Percentiles rank a stretch among this genome's conserved stretches.
Evolutionary conservation across 2,113 vertebrate genomes (phyloP).

Genomic region (Dipodomys spectabilis): DNA sequence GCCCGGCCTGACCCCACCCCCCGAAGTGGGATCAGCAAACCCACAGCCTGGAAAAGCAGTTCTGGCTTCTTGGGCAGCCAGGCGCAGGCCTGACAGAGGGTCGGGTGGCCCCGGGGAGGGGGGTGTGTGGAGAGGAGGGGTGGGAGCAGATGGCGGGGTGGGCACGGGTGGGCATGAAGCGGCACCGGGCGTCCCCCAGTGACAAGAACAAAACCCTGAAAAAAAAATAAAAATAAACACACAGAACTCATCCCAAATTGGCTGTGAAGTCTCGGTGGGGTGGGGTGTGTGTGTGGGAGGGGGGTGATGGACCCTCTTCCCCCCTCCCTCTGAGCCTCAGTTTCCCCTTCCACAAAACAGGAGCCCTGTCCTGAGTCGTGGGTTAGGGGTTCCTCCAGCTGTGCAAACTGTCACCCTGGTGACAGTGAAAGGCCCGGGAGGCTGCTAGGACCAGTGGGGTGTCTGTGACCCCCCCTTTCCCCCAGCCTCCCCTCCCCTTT

Average conservation of each 20-base stretch:
- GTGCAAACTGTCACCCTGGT: background rate
- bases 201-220: no score
- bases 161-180: background rate
- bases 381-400: background rate
- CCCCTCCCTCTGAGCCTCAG: background rate
- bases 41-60: constrained; percentile 36
- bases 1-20: background rate
- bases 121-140: background rate
- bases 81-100: background rate
- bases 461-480: background rate
- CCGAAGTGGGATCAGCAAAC: background rate
- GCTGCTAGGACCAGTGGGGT: background rate
- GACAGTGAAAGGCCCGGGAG: background rate
- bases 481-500: background rate
- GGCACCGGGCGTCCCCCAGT: no score
- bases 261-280: background rate
- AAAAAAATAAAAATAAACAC: no score
- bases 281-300: no score
- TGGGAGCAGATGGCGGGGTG: background rate
- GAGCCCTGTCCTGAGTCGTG: no score
- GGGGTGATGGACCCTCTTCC: no score
- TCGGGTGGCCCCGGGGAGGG: background rate
- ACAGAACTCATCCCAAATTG: no score
- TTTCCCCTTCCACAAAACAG: constrained; percentile 7
- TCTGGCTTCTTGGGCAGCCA: background rate